Conservation (phyloP, 2,797 vertebrate species). For the Balearica regulorum region DNA sequence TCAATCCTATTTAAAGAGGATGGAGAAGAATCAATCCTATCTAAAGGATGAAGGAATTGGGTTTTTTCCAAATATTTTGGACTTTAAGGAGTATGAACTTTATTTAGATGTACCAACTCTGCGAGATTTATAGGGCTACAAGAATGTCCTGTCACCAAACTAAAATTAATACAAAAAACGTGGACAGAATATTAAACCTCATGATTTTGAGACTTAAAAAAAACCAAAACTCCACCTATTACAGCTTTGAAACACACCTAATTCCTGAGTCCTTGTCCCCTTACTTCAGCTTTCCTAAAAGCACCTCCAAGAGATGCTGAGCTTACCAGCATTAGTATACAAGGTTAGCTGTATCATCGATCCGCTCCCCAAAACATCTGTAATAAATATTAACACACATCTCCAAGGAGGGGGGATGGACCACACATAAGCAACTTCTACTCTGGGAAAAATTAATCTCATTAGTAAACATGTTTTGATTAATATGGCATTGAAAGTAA, state of each 20-base stretch:
- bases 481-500: background rate
- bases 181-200: background rate
- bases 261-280: background rate
- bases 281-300: background rate
- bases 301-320: background rate
- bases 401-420: background rate
- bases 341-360: accelerated
- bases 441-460: background rate
- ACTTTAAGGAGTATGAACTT: background rate
- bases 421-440: background rate
- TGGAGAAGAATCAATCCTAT: background rate
- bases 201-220: background rate
- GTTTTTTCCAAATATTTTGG: background rate
- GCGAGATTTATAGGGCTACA: background rate
- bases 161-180: background rate
- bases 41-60: background rate
- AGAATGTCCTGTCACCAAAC: background rate
- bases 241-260: background rate
- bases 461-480: slow-evolving; percentile 13
- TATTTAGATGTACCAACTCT: background rate
- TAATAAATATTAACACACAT: background rate
- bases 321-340: background rate
- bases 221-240: background rate
- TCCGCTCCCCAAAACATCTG: background rate
- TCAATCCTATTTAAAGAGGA: background rate